Percentiles rank a stretch among this genome's conserved stretches.
Evolutionary conservation across 2,797 vertebrate species (phyloP).

Genomic region (Lophius americanus): DNA sequence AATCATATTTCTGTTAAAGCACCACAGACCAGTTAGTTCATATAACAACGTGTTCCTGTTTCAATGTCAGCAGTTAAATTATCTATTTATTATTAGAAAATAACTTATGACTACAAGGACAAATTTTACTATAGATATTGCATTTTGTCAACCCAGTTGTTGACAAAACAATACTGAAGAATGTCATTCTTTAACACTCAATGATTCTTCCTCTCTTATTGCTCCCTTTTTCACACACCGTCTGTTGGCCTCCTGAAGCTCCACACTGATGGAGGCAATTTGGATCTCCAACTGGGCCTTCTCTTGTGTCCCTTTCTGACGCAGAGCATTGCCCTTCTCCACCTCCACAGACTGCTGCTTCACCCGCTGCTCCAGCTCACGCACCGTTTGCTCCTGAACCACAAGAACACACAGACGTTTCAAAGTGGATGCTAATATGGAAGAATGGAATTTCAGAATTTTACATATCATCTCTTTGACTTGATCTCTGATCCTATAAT

Average conservation of each 20-base stretch:
- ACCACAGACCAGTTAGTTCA: neutral
- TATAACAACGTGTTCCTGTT: neutral
- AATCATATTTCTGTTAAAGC: constrained; percentile 71
- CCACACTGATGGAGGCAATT: constrained; percentile 74
- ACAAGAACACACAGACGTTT: constrained; percentile 25
- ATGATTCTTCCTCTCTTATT: neutral
- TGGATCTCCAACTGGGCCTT: constrained; percentile 88
- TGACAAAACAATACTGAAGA: neutral
- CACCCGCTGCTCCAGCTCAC: constrained; percentile 87
- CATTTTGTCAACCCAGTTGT: neutral
- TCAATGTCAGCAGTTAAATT: neutral
- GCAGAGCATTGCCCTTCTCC: constrained; percentile 85
- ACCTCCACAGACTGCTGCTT: constrained; percentile 89
- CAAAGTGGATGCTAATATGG: neutral
- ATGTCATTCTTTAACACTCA: neutral
- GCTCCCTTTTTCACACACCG: constrained; percentile 56
- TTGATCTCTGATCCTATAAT: neutral
- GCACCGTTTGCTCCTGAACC: constrained; percentile 84
- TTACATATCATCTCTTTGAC: neutral
- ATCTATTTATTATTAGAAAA: neutral
- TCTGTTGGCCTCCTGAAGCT: constrained; percentile 87
- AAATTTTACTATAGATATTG: neutral
- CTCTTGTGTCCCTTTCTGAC: constrained; percentile 88
- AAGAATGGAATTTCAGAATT: constrained; percentile 4
- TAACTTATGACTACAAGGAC: neutral